Conservation (phyloP, 2,113 vertebrate species). For the Paraplagusia blochii region DNA sequence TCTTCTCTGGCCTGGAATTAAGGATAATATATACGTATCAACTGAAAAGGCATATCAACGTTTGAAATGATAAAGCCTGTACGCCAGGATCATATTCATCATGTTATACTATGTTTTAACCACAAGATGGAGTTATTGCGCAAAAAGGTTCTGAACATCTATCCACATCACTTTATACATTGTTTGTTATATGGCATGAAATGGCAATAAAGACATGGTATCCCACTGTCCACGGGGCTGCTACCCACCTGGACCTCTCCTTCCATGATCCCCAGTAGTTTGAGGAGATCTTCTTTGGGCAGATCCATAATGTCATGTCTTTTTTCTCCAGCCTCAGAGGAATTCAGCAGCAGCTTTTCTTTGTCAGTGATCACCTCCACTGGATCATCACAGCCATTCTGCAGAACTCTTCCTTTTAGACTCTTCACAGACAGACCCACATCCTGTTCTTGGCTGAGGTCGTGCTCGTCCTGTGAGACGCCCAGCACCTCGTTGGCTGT, state of each 20-base stretch:
- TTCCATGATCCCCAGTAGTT: constrained; percentile 95
- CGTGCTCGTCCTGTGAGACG: constrained; percentile 75
- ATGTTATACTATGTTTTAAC: constrained; percentile 23
- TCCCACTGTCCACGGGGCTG: too few relatives aligned
- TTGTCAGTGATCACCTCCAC: constrained; percentile 80
- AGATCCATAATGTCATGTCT: constrained; percentile 80
- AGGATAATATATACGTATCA: neutral
- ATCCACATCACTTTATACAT: neutral
- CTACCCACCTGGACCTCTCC: constrained; percentile 89
- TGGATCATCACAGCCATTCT: constrained; percentile 77
- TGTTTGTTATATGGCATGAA: neutral
- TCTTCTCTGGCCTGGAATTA: constrained; percentile 88
- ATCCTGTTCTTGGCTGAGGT: constrained; percentile 77
- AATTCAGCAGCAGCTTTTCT: constrained; percentile 78
- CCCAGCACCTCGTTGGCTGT: constrained; percentile 78
- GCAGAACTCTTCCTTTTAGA: constrained; percentile 76
- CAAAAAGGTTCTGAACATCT: constrained; percentile 4
- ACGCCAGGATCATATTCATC: too few relatives aligned
- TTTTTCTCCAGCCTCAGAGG: constrained; percentile 68
- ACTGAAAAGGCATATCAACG: neutral
- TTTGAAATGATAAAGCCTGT: neutral
- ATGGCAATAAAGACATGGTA: neutral
- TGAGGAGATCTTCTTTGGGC: constrained; percentile 88
- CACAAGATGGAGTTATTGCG: constrained; percentile 62
- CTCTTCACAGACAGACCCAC: constrained; percentile 79